Evolutionary conservation across 30 jellyfish, hydroid and myxozoan genomes (phyloP), one percentile per base, ranked within the genome.

Genomic region (Mastigias papua): DNA sequence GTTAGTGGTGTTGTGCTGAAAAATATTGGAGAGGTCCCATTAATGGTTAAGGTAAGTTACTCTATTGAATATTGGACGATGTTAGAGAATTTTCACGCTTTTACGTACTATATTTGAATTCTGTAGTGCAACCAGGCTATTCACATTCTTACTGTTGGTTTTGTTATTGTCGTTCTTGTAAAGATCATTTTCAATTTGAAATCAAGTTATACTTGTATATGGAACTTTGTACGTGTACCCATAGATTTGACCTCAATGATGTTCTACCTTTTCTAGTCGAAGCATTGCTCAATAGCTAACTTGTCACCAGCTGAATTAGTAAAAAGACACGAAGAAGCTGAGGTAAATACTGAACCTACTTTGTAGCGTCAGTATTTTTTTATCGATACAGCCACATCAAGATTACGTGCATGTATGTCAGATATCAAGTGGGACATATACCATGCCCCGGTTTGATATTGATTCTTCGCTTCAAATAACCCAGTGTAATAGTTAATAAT

Each of bases 21-120:
- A 67, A 81, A 87, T 2, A 72, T 96, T 70, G 96, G 92, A 15
- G 93, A 76, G 62, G 93, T 96, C 17, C 99, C 99, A 23, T 61
- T 96, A n/a, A 96, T 96, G 99, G 98, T 96, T 34, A 90, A 96
- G 92, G 97, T 88, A 50, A 33, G 90, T n/a, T n/a, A n/a, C n/a
- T n/a, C n/a, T n/a, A n/a, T n/a, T n/a, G n/a, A n/a, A n/a, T n/a
- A n/a, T n/a, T n/a, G n/a, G n/a, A n/a, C n/a, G n/a, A n/a, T n/a
- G n/a, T n/a, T n/a, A n/a, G n/a, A n/a, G n/a, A n/a, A n/a, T n/a
- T n/a, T n/a, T n/a, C n/a, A n/a, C n/a, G n/a, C n/a, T 34, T n/a
- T 34, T 46, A 46, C 8, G 60, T 6, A 46, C 60, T 46, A 46
- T 6, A 46, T 6, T 16, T 46, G 60, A 23, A 25, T 30, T 80